These are phyloP conservation scores for Cichladusa arquata DNA, from an alignment of 2,113 vertebrate species.

Conservation along the genomic window DNA sequence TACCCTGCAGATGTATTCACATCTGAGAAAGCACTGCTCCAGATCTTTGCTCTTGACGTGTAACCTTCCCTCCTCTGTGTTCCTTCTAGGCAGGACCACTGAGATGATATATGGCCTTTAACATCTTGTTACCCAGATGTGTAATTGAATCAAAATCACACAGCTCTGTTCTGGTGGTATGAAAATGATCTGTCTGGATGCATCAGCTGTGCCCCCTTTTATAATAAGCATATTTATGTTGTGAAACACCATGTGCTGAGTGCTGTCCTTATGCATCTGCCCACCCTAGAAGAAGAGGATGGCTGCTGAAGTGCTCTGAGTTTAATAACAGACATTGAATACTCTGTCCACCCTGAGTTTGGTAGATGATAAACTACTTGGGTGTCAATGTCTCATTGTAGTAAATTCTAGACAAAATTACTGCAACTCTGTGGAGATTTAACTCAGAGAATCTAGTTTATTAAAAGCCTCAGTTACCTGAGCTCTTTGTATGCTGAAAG, in stretches of 20 bases:
- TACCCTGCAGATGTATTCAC: slow-evolving; percentile 36
- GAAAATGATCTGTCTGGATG: slow-evolving; percentile 47
- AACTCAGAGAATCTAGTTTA: background rate
- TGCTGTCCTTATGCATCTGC: background rate
- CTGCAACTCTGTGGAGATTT: background rate
- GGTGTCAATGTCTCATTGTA: background rate
- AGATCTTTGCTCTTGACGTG: slow-evolving; percentile 35
- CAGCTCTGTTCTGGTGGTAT: background rate
- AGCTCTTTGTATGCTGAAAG: background rate
- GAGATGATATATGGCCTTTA: slow-evolving; percentile 33
- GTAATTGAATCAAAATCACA: slow-evolving; percentile 1
- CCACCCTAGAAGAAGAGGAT: slow-evolving; percentile 12
- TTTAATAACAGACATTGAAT: background rate
- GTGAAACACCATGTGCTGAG: background rate
- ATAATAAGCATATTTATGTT: background rate
- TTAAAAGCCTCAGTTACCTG: background rate
- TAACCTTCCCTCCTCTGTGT: slow-evolving; percentile 53
- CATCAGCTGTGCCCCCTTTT: slow-evolving; percentile 35
- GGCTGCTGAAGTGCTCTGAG: slow-evolving; percentile 1
- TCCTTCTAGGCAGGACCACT: slow-evolving; percentile 64
- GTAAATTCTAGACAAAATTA: background rate
- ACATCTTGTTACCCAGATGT: background rate
- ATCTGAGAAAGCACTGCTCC: slow-evolving; percentile 52
- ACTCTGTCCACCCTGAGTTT: background rate
- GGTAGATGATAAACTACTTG: background rate